Evolutionary conservation across 1,140 invertebrate genomes (phyloP), one percentile per base, ranked within the genome.

Genomic region (Colletes latitarsis): DNA sequence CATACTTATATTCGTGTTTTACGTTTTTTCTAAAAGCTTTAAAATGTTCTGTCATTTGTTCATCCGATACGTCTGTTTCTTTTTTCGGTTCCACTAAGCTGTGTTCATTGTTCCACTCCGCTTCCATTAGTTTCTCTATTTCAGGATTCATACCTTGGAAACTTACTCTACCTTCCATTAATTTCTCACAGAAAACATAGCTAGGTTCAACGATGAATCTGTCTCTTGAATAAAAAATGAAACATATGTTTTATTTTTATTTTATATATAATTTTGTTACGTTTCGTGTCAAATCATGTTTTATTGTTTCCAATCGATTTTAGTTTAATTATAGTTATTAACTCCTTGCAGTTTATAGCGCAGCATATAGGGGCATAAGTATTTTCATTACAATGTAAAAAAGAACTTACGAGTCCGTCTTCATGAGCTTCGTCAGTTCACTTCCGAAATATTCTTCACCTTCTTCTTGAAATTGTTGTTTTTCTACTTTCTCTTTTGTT

Each of bases 81-180:
- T 94, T 94, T 60, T 93, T 90, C 43, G 90, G 91, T 49, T 94
- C 91, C 1, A 81, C 70, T 53, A 91, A 85, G 3, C 82, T 82
- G 71, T 91, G 84, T 81, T 94, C 90, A 49, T 92, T 91, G 9
- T 88, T 90, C 75, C 93, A 90, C 85, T 95, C 95, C 43, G 88
- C 77, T 81, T 92, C 89, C 95, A 97, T 95, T 9, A 97, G 79
- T 77, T 95, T 95, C 91, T 98, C 98, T 82, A 98, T 95, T 92
- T 97, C 97, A 57, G 97, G 96, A 93, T 98, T 98, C 95, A 97
- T 97, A 14, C 98, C 98, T 86, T 96, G 95, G 92, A 96, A 98
- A 78, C 97, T 98, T 63, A 98, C 92, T 86, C 98, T 94, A 8
- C 98, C 98, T 89, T 96, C 96, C 15, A 95, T 93, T 12, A 98